Evolutionary conservation across 2,797 vertebrate genomes (phyloP), one percentile per base, ranked within the genome.

Genomic region (Notoglanidium macrostoma): DNA sequence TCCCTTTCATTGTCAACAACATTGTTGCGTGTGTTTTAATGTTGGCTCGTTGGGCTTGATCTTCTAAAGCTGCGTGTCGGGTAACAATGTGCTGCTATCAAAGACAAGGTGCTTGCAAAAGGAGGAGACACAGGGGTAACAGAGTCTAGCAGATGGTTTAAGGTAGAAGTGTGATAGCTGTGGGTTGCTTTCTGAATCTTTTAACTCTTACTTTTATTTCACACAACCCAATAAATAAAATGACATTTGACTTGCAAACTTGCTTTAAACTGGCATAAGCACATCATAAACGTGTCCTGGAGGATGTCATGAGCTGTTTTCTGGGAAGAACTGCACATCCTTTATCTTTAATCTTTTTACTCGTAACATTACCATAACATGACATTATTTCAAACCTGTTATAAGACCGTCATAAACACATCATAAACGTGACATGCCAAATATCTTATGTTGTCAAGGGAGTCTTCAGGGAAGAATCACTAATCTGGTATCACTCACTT

Each of bases 41-140:
- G 90, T 91, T 92, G 82, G 51, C 86, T 90, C 81, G 89, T 87
- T 55, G 83, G 79, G 86, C 92, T 93, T 94, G 91, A 94, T 93
- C 68, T 88, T 93, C 63, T 89, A 88, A 92, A 91, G 86, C 70
- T 74, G 70, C 61, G 77, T 72, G 81, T 85, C 87, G 80, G 87
- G 87, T 85, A 91, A 91, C 84, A 90, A 90, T 88, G 83, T 82
- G 44, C 65, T 65, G 78, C 81, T 90, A 93, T 94, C 92, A 94
- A 91, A 93, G 92, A 87, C 87, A 86, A 90, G 85, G 78, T 87
- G 10, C 73, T 87, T 89, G 90, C 91, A 90, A 89, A 90, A 90
- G 87, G 88, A 87, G 67, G 70, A 86, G 87, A 44, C 78, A n/a
- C 32, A 61, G 35, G 2, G 11, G 51, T 80, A 61, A 44, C 12